phyloP scores from a whole-genome alignment of 2,888 invertebrate species.

The Ophioninae sp. region DNA sequence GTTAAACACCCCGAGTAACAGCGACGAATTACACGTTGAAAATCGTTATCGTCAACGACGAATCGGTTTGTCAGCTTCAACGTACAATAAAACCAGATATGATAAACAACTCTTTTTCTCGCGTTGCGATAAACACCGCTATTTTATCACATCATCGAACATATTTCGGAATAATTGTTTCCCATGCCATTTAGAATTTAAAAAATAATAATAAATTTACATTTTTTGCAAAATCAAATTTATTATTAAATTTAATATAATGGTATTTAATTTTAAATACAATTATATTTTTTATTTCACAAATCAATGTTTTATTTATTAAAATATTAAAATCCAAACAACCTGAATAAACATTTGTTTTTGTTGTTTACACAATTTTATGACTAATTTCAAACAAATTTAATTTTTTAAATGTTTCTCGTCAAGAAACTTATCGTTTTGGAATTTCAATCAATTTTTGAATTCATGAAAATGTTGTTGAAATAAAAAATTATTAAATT shows the following conservation, averaged over 20 bases:
- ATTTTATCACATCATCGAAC: conserved; percentile 11
- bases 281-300: too few species aligned
- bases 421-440: neutral
- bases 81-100: conserved; percentile 28
- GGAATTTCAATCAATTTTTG: neutral
- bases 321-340: too few species aligned
- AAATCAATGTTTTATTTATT: too few species aligned
- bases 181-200: too few species aligned
- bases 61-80: conserved; percentile 49
- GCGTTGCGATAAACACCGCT: conserved; percentile 25
- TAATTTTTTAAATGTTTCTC: neutral
- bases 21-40: conserved; percentile 60
- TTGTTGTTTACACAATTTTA: too few species aligned
- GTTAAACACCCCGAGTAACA: conserved; percentile 56
- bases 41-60: conserved; percentile 49
- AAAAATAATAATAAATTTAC: too few species aligned
- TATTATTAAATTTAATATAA: too few species aligned
- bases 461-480: neutral
- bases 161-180: neutral
- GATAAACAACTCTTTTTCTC: conserved; percentile 8
- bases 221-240: too few species aligned
- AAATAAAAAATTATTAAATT: too few species aligned
- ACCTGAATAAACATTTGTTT: too few species aligned
- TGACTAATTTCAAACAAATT: too few species aligned
- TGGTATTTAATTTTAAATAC: too few species aligned